These are phyloP conservation scores for Tragelaphus oryx DNA, from an alignment of 2,797 vertebrate species.

Conservation along the genomic window DNA sequence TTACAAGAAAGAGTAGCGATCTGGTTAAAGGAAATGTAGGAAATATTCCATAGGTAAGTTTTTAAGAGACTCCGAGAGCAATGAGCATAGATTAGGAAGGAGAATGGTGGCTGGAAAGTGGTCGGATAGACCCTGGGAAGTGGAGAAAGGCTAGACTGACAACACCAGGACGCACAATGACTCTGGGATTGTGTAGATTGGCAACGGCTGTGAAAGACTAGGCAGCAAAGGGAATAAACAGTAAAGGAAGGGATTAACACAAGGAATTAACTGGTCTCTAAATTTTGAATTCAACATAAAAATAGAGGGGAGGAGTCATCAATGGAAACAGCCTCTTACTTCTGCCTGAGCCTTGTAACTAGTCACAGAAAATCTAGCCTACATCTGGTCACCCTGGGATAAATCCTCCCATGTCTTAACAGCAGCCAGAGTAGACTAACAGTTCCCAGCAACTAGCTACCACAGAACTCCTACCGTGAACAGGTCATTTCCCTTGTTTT, in stretches of 20 bases:
- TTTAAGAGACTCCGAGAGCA: not conserved
- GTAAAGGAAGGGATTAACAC: not conserved
- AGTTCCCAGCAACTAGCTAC: not conserved
- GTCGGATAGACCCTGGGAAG: not conserved
- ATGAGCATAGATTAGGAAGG: not conserved
- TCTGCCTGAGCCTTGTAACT: not conserved
- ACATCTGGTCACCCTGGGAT: not conserved
- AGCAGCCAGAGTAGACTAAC: not conserved
- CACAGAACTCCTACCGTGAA: not conserved
- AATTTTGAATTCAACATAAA: not conserved
- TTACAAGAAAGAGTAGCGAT: not conserved
- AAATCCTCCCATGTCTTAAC: not conserved
- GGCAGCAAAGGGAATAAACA: not conserved
- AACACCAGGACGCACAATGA: not conserved
- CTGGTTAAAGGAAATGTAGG: not conserved
- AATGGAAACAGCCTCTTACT: not conserved
- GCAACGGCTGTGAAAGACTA: not conserved
- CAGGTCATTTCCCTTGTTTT: not conserved
- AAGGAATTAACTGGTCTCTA: not conserved
- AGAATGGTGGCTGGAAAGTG: not conserved
- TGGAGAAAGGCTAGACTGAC: not conserved
- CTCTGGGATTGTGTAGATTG: not conserved
- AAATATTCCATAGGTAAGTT: not conserved
- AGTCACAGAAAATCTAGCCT: not conserved
- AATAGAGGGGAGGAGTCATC: not conserved